Percentiles rank a stretch among this genome's conserved stretches.
Evolutionary conservation across 2,888 invertebrate genomes (phyloP).

Genomic region (Clunio marinus): DNA sequence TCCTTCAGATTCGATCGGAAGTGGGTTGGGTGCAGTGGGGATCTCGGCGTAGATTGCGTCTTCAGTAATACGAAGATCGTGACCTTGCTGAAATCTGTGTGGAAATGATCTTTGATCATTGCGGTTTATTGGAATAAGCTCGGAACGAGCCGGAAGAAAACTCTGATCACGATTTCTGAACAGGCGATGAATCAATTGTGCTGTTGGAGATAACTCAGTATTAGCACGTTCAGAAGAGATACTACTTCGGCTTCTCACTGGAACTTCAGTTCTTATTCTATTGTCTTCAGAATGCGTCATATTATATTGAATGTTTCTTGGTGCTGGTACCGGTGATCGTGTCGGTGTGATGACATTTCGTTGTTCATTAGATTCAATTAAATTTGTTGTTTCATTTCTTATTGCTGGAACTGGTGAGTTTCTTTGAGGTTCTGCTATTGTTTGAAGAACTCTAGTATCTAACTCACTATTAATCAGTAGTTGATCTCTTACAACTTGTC

Average conservation of each 20-base stretch:
- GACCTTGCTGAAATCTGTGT: too few relatives aligned
- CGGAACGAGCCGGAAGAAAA: background rate
- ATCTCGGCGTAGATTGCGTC: background rate
- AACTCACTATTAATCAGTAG: background rate
- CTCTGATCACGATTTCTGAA: constrained; percentile 3
- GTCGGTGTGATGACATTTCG: background rate
- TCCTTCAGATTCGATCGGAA: background rate
- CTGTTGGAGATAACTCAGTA: background rate
- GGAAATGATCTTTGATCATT: background rate
- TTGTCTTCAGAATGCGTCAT: background rate
- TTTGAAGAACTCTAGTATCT: background rate
- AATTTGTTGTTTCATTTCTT: background rate
- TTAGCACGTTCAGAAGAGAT: background rate
- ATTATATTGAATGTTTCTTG: background rate
- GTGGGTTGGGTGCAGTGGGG: background rate
- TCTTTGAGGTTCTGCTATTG: background rate
- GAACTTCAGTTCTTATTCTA: background rate
- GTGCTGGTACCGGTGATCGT: background rate
- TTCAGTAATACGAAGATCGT: background rate
- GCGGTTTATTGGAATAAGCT: background rate
- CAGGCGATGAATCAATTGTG: constrained; percentile 14
- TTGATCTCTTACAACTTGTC: background rate
- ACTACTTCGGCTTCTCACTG: too few relatives aligned
- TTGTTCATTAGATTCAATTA: background rate
- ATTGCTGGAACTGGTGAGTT: background rate